These are phyloP conservation scores for Zootermopsis nevadensis DNA, from an alignment of 2,888 invertebrate genomes.

Conservation along the genomic window DNA sequence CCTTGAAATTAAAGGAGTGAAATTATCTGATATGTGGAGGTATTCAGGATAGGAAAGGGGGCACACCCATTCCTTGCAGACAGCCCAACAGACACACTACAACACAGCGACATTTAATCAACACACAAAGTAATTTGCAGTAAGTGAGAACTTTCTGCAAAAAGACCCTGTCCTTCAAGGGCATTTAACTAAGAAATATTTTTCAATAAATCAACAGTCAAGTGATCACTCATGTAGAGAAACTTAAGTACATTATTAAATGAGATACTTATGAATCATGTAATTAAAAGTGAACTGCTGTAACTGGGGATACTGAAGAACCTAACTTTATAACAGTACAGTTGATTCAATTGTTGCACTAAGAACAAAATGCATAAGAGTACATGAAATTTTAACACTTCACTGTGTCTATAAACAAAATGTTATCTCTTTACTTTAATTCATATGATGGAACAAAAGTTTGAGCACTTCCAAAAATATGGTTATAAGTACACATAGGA, in stretches of 20 bases:
- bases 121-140: slow-evolving; percentile 33
- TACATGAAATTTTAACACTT: too few relatives aligned
- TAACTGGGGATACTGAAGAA: slow-evolving; percentile 3
- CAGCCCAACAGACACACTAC: slow-evolving; percentile 40
- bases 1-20: neutral
- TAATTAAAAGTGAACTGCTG: neutral
- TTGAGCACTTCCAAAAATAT: neutral
- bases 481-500: neutral
- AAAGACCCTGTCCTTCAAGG: slow-evolving; percentile 45
- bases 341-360: neutral
- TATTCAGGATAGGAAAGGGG: neutral
- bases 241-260: slow-evolving; percentile 33
- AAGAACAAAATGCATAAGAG: neutral
- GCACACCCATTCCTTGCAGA: slow-evolving; percentile 46
- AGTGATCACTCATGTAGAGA: slow-evolving; percentile 9
- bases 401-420: neutral
- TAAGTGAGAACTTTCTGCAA: slow-evolving; percentile 22
- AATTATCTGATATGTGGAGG: neutral
- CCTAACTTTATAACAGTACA: neutral
- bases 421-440: neutral
- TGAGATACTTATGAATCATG: neutral
- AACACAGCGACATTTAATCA: slow-evolving; percentile 18
- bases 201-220: slow-evolving; percentile 9
- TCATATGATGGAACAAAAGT: neutral
- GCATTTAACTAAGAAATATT: slow-evolving; percentile 28